phyloP scores from a whole-genome alignment of 2,113 vertebrate species.

The Lophochroa leadbeateri region DNA sequence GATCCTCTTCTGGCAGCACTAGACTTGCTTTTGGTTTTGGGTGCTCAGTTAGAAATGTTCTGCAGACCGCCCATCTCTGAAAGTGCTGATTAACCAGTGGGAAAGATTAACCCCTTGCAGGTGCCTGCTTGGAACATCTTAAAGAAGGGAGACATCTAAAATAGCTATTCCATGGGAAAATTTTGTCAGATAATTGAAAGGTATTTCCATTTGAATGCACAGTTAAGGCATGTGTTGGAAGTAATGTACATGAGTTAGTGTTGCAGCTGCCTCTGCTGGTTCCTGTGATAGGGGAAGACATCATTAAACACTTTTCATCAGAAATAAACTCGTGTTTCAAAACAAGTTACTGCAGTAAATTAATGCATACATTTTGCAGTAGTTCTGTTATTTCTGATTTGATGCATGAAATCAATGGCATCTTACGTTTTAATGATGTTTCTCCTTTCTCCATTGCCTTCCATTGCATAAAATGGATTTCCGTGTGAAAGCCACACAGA shows the following conservation, averaged over 20 bases:
- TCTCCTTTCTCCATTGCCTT: not conserved
- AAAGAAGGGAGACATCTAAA: not conserved
- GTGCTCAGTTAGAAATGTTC: not conserved
- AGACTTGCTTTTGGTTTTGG: not conserved
- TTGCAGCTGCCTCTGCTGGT: not conserved
- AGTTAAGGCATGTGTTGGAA: not conserved
- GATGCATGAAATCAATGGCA: not conserved
- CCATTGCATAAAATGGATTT: not conserved
- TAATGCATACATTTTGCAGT: not conserved
- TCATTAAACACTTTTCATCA: not conserved
- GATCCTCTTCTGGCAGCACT: rapidly evolving
- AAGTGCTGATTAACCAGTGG: not conserved
- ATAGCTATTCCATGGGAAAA: not conserved
- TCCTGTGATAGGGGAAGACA: not conserved
- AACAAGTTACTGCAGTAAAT: not conserved
- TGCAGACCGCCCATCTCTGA: not conserved
- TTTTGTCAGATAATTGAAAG: not conserved
- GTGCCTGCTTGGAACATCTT: not conserved
- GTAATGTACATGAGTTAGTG: rapidly evolving
- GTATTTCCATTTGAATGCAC: not conserved
- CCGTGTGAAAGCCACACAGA: not conserved
- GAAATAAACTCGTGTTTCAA: not conserved
- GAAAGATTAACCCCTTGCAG: not conserved
- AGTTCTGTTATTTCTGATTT: not conserved
- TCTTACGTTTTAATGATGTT: not conserved